A percentile compares a stretch with the other conserved stretches of the same genome.
Conservation (phyloP, 1,140 invertebrate genomes). For the Drosophila trapezifrons region DNA sequence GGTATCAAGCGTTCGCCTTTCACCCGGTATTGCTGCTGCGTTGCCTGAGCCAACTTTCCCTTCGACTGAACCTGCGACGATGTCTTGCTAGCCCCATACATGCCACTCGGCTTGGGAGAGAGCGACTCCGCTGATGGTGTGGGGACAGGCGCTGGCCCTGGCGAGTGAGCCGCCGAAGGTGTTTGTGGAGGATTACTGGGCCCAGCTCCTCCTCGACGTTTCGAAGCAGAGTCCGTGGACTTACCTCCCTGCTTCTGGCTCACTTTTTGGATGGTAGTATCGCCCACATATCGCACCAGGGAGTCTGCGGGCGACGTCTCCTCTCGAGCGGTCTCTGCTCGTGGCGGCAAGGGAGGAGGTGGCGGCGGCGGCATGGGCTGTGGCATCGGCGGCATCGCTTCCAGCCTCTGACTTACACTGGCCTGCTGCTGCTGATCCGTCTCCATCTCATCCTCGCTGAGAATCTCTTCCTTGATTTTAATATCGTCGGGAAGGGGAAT, state of each 20-base stretch:
- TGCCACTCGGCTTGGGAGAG: slow-evolving; percentile 29
- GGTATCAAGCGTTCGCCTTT: slow-evolving; percentile 40
- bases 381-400: slow-evolving; percentile 19
- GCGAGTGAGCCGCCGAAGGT: slow-evolving; percentile 27
- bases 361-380: slow-evolving; percentile 45
- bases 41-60: slow-evolving; percentile 6
- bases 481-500: slow-evolving; percentile 14
- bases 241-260: slow-evolving; percentile 53
- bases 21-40: slow-evolving; percentile 29
- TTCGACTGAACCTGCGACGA: slow-evolving; percentile 10
- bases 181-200: slow-evolving; percentile 43
- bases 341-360: slow-evolving; percentile 33
- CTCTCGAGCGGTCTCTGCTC: slow-evolving; percentile 1
- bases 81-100: neutral
- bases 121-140: neutral
- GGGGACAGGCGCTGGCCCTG: slow-evolving; percentile 9
- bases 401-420: slow-evolving; percentile 2
- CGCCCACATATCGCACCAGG: slow-evolving; percentile 69
- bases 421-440: slow-evolving; percentile 14
- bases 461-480: slow-evolving; percentile 62
- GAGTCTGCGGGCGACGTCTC: slow-evolving; percentile 22
- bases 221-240: slow-evolving; percentile 6
- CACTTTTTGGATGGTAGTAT: slow-evolving; percentile 75
- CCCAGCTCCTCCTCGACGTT: slow-evolving; percentile 35
- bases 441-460: slow-evolving; percentile 67